Base-by-base conservation (phyloP, 53 echinoderm and acorn worm genomes). In the Apostichopus leukothele region DNA sequence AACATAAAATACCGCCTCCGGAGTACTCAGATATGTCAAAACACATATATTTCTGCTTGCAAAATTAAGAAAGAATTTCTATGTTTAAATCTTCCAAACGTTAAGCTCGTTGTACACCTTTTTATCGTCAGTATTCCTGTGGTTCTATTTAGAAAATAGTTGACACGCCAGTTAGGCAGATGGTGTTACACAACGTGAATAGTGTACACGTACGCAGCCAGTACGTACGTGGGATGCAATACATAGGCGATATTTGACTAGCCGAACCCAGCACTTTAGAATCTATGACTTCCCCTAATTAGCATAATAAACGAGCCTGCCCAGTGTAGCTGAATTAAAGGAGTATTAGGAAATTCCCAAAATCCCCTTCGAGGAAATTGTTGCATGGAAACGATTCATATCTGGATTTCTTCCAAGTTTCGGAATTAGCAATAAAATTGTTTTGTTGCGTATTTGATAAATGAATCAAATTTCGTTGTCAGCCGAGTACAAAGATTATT, bases 251-350 rank as follows among this genome's bases (percentile, higher is more conserved):
- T 18, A n/a, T 18, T 71, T 13, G 13, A n/a, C 71, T 19, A 71
- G 18, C 71, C 68, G 11, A n/a, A n/a, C 68, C 71, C 6, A 18
- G 18, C 18, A 11, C 71, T 71, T 71, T 71, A 71, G 71, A 71
- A 71, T 18, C 57, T 57, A 54, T 81, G 81, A 81, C 81, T 81
- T 81, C 81, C 81, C 81, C 81, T 81, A 81, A 81, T 81, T 81
- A 81, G 81, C 81, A 81, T 81, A 81, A 81, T 81, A 81, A 81
- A 81, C 59, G 54, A 39, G 39, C 39, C 39, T 39, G 39, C 39
- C 71, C 71, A 71, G 20, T 16, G 20, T 6, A 18, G 71, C 71
- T 6, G 18, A 18, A 10, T 81, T 81, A 81, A 81, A 81, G 81
- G 81, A 57, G 81, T 5, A 8, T n/a, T 54, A 18, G 59, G 81